phyloP scores from a whole-genome alignment of 2,888 invertebrate species.

The Crossocerus cetratus region DNA sequence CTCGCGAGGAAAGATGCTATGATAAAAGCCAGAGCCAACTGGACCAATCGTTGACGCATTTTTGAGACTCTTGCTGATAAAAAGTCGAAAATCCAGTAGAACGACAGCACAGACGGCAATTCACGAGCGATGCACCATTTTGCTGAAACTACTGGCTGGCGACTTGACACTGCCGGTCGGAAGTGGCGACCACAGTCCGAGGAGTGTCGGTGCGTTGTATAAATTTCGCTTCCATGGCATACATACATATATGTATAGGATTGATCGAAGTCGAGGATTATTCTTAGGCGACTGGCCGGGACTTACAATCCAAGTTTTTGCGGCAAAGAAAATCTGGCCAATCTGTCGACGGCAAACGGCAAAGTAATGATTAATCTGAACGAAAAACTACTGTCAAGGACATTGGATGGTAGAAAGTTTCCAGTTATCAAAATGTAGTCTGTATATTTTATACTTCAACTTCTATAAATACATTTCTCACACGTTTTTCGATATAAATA shows the following conservation, averaged over 20 bases:
- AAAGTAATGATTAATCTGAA: no score
- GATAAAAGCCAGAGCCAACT: background rate
- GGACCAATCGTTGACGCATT: background rate
- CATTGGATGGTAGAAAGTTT: no score
- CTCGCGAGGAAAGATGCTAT: background rate
- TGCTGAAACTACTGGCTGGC: background rate
- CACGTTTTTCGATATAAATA: constrained; percentile 22
- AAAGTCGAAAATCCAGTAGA: background rate
- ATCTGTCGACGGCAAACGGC: no score
- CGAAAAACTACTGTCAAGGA: no score
- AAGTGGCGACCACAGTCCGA: background rate
- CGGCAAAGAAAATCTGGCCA: no score
- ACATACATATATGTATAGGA: no score
- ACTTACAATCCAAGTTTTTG: no score
- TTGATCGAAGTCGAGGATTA: background rate
- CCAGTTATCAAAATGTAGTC: constrained; percentile 15
- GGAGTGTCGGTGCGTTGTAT: background rate
- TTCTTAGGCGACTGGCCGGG: no score
- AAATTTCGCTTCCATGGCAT: no score
- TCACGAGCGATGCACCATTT: background rate
- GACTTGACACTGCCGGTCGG: background rate
- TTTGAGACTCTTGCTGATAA: no score
- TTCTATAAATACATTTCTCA: constrained; percentile 14
- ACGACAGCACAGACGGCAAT: background rate
- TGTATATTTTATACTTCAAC: background rate